Percentiles rank a stretch among this genome's conserved stretches.
Evolutionary conservation across 2,113 vertebrate genomes (phyloP).

Genomic region (Prionailurus viverrinus): DNA sequence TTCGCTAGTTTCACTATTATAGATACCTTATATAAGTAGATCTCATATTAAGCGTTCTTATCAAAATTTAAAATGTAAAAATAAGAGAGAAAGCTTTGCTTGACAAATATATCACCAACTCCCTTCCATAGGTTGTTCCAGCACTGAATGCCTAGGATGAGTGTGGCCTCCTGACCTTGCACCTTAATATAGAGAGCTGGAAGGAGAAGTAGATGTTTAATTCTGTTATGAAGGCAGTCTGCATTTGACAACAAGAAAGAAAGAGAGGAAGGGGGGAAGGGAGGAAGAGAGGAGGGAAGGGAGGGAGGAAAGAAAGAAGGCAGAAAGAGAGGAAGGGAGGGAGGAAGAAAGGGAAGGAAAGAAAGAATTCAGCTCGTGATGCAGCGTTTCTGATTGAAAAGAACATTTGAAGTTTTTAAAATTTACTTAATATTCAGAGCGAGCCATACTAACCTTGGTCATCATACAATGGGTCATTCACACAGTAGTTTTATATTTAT

Average conservation of each 20-base stretch:
- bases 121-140: neutral
- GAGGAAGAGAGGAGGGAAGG: no score
- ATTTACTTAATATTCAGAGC: neutral
- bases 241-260: neutral
- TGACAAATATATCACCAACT: neutral
- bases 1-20: neutral
- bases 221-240: neutral
- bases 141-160: neutral
- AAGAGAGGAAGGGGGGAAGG: no score
- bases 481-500: neutral
- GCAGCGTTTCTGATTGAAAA: neutral
- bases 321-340: no score
- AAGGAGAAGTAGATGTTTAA: neutral
- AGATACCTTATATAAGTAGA: neutral
- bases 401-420: conserved; percentile 28
- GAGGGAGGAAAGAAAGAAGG: no score
- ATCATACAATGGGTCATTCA: conserved; percentile 17
- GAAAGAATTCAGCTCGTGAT: neutral
- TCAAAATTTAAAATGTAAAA: neutral
- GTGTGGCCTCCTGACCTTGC: neutral
- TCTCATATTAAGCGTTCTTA: neutral
- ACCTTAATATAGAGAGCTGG: neutral
- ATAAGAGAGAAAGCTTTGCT: neutral
- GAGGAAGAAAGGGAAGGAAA: neutral
- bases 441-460: neutral